These are phyloP conservation scores for Sparidentex hasta DNA, from an alignment of 2,797 vertebrate genomes.

Conservation along the genomic window DNA sequence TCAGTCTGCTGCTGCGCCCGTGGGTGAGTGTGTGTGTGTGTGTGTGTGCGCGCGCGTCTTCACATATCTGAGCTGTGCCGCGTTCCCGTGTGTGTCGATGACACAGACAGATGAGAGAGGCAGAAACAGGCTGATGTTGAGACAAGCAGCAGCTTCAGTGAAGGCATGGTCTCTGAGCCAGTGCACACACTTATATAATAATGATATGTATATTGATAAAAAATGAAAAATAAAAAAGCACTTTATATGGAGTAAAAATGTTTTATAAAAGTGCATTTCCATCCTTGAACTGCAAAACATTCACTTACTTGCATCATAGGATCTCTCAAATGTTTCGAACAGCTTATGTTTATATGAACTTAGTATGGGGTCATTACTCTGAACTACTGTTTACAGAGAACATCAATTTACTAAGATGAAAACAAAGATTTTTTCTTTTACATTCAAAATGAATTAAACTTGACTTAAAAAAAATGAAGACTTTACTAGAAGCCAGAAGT, in stretches of 20 bases:
- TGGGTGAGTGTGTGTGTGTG: conserved; percentile 8
- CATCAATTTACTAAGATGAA: neutral
- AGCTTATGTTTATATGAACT: conserved; percentile 19
- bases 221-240: too few species aligned
- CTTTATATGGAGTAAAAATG: neutral
- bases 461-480: neutral
- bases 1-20: conserved; percentile 27
- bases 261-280: neutral
- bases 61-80: conserved; percentile 26
- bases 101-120: conserved; percentile 39
- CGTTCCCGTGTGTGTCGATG: conserved; percentile 43
- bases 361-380: neutral
- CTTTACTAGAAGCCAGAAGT: neutral
- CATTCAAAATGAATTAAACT: neutral
- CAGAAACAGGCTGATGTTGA: conserved; percentile 50
- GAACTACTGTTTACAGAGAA: neutral
- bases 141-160: conserved; percentile 35
- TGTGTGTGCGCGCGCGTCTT: conserved; percentile 8
- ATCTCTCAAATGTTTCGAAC: neutral
- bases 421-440: conserved; percentile 1
- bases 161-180: conserved; percentile 29
- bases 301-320: neutral
- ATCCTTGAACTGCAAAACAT: too few species aligned
- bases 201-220: neutral
- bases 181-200: conserved; percentile 38